Conservation (phyloP, 2,797 vertebrate genomes). For the Bufotes viridis region DNA sequence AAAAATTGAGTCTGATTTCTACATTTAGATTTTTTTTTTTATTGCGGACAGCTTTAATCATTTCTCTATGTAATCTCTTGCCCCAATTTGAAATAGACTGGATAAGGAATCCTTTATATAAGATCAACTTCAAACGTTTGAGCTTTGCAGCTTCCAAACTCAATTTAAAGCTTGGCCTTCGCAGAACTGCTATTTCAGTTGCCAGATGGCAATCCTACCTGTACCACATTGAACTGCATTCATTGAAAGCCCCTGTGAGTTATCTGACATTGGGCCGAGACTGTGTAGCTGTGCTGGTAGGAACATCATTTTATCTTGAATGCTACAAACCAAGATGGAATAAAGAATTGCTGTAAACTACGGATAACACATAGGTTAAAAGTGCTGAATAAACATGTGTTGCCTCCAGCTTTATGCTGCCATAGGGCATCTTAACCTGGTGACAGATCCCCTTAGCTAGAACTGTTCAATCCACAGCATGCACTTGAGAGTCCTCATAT, state of each 20-base stretch:
- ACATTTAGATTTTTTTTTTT: conserved; percentile 18
- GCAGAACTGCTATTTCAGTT: conserved; percentile 12
- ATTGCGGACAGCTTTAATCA: conserved; percentile 52
- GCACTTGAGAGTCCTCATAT: no score
- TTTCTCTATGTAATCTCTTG: conserved; percentile 45
- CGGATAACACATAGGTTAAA: not conserved
- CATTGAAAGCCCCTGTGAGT: conserved; percentile 16
- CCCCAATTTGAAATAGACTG: conserved; percentile 47
- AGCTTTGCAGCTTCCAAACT: conserved; percentile 28
- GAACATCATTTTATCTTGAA: not conserved
- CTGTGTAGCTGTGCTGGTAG: conserved; percentile 17
- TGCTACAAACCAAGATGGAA: not conserved
- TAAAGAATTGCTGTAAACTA: not conserved
- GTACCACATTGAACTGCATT: conserved; percentile 36
- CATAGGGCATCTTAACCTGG: no score
- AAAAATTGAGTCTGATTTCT: conserved; percentile 40
- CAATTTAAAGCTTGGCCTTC: conserved; percentile 48
- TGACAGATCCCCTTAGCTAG: no score
- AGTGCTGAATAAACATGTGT: not conserved
- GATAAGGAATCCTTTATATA: conserved; percentile 32
- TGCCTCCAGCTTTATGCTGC: not conserved
- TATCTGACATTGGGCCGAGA: conserved; percentile 7
- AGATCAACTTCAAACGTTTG: conserved; percentile 43
- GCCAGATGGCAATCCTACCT: conserved; percentile 50
- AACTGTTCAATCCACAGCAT: no score